A percentile compares a stretch with the other conserved stretches of the same genome.
Conservation (phyloP, 1,140 invertebrate genomes). For the Gonatopus flavifemur region DNA sequence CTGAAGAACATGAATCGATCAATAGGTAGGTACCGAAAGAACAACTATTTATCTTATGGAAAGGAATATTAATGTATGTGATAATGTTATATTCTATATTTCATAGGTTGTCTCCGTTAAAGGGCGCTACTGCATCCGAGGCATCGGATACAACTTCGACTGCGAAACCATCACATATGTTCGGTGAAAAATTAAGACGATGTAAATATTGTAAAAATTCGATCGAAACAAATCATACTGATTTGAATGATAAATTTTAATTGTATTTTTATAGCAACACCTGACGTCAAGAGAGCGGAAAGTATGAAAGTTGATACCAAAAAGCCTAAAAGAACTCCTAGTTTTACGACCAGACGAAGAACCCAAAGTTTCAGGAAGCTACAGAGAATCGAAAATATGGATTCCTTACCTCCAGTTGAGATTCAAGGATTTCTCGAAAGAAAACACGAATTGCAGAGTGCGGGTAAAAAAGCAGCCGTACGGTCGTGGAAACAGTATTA, state of each 20-base stretch:
- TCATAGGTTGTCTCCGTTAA: slow-evolving; percentile 39
- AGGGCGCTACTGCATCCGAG: slow-evolving; percentile 31
- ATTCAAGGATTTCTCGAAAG: slow-evolving; percentile 90
- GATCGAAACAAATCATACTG: not conserved
- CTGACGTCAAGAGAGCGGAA: slow-evolving; percentile 79
- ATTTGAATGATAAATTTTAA: not conserved
- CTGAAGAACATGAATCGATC: slow-evolving; percentile 50
- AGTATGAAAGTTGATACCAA: slow-evolving; percentile 80
- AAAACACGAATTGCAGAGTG: slow-evolving; percentile 91
- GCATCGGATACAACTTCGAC: slow-evolving; percentile 30
- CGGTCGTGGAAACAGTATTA: slow-evolving; percentile 95
- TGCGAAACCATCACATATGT: slow-evolving; percentile 66
- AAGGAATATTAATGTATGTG: slow-evolving; percentile 2
- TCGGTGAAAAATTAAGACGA: slow-evolving; percentile 71
- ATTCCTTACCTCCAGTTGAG: slow-evolving; percentile 83
- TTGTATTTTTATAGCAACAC: slow-evolving; percentile 50
- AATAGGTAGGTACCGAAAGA: slow-evolving; percentile 30
- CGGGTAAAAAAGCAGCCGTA: slow-evolving; percentile 91
- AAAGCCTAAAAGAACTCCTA: slow-evolving; percentile 87
- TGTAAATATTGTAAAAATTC: slow-evolving; percentile 41
- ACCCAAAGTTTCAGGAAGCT: slow-evolving; percentile 87
- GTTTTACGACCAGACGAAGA: slow-evolving; percentile 88
- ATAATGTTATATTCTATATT: not conserved
- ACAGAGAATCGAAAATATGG: slow-evolving; percentile 69
- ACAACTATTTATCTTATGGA: slow-evolving; percentile 3